Base-by-base conservation (phyloP, 2,888 invertebrate species). In the Brachylomia viminalis region DNA sequence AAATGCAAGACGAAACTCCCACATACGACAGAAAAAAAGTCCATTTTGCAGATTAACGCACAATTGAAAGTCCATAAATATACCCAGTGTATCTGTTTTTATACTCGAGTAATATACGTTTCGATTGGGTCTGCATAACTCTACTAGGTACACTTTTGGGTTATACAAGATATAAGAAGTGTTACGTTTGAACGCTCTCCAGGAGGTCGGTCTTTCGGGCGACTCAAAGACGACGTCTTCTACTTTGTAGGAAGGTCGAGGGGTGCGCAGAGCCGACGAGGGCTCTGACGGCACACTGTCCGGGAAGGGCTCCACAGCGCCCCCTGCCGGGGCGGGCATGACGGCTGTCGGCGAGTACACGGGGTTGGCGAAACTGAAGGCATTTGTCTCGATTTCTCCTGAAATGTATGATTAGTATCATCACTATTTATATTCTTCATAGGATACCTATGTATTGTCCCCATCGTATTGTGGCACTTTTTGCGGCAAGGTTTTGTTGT, bases 351-450 rank as follows among this genome's bases (percentile, higher is more conserved):
- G 98, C 83, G 98, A 98, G 88, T 98, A 98, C 1, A 98, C 98
- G 0, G 98, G 98, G 95, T 98, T 98, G 64, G 98, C 98, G 92
- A 98, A 98, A 89, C 98, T 98, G 86, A 98, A 97, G 67, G 97
- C 97, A 33, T 97, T 97, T 66, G 95, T 95, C 79, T 97, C 97
- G n/a, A 95, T 95, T 62, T 96, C 96, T 83, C 89, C 95, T 95
- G 88, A 42, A 88, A 88, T n/a, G 49, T 13, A 58, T 20, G 7
- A 49, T 65, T 15, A 45, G 17, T 52, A 72, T 7, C 58, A 49
- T 56, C 30, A 42, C 38, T 59, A 42, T 58, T 58, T 27, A 42
- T 49, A 38, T 17, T 38, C 6, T 72, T 15, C 2, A 6, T n/a
- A 30, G 8, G 20, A 68, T 1, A 30, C 5, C 58, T 59, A 71